Evolutionary conservation across 30 jellyfish, hydroid and myxozoan genomes (phyloP), one percentile per base, ranked within the genome.

Genomic region (Turritopsis dohrnii): DNA sequence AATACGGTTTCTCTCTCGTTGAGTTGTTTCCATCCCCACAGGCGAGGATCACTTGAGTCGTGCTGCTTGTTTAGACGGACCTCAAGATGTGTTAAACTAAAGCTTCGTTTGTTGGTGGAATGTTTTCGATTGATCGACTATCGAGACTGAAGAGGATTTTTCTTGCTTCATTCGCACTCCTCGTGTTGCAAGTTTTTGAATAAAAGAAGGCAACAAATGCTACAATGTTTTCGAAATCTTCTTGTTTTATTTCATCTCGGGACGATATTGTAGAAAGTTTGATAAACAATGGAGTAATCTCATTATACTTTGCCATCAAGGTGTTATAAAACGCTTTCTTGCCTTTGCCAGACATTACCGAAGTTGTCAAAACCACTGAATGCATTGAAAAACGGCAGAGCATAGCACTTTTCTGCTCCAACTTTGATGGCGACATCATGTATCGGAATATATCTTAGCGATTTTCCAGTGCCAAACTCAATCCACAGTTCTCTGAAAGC

Each of bases 261-360:
- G n/a, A n/a, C n/a, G n/a, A n/a, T n/a, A n/a, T n/a, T n/a, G n/a
- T n/a, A n/a, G n/a, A n/a, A n/a, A n/a, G n/a, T n/a, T n/a, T n/a
- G n/a, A n/a, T n/a, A n/a, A n/a, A n/a, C n/a, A n/a, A n/a, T n/a
- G n/a, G n/a, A n/a, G n/a, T n/a, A n/a, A n/a, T n/a, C n/a, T n/a
- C n/a, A n/a, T n/a, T n/a, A 69, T 69, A 16, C 77, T 7, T n/a
- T 69, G 30, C 77, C 16, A 8, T 7, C 77, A 16, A 69, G 9
- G 77, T 69, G 77, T 69, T 21, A 19, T 9, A 69, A 69, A 69
- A 69, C 28, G 23, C 22, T 69, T 69, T 9, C 22, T 69, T 69
- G 28, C 77, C 77, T 69, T 69, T 69, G 22, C 77, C 22, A 69
- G 77, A 69, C 77, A 69, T 69, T 8, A 21, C 28, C 13, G 60